Conservation (phyloP, 2,113 vertebrate genomes). For the Poeciliopsis retropinna region DNA sequence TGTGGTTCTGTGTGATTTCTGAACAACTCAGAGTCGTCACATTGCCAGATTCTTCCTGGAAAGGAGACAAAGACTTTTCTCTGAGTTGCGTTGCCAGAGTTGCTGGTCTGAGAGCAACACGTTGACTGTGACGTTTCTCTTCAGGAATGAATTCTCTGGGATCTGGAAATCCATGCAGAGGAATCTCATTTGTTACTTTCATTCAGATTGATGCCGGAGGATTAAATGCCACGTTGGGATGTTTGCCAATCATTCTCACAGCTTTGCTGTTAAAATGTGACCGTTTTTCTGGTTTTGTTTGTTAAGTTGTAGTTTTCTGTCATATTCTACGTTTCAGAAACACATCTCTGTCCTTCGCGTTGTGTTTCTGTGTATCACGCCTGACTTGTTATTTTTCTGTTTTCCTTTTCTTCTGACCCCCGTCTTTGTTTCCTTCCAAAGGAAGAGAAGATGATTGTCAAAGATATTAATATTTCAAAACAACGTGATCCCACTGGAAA, state of each 20-base stretch:
- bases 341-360: too few species aligned
- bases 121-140: conserved; percentile 10
- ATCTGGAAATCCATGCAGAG: conserved; percentile 24
- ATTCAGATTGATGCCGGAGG: conserved; percentile 29
- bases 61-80: conserved; percentile 9
- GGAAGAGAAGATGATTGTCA: too few species aligned
- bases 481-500: too few species aligned
- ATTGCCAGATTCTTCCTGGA: too few species aligned
- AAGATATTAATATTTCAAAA: too few species aligned
- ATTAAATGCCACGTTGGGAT: conserved; percentile 40
- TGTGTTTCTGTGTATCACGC: too few species aligned
- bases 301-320: not conserved
- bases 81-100: not conserved
- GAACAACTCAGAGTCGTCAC: too few species aligned
- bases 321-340: too few species aligned
- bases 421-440: too few species aligned
- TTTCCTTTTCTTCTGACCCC: too few species aligned
- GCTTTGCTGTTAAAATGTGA: conserved; percentile 33
- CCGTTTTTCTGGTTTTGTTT: conserved; percentile 5
- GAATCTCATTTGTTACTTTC: conserved; percentile 5
- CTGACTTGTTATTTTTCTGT: too few species aligned
- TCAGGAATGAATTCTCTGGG: conserved; percentile 41
- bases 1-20: too few species aligned
- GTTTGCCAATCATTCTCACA: conserved; percentile 30
- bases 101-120: conserved; percentile 4